Conservation (phyloP, 2,113 vertebrate species). For the Chamaea fasciata region DNA sequence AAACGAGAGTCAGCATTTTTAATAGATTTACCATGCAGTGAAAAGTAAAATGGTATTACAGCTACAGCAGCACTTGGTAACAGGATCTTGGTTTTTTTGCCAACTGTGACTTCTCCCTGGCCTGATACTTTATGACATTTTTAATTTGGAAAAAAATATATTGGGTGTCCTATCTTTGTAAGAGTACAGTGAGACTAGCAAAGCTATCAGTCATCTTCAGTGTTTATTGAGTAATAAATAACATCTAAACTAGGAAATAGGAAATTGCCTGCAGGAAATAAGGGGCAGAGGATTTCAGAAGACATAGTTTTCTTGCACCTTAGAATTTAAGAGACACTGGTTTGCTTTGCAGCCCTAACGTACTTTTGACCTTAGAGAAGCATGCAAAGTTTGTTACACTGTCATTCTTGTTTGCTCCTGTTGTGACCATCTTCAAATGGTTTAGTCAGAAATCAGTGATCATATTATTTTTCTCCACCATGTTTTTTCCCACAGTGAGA, state of each 20-base stretch:
- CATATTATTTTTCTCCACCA: not conserved
- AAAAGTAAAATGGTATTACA: not conserved
- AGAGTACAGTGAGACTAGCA: not conserved
- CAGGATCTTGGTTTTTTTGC: not conserved
- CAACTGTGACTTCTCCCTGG: not conserved
- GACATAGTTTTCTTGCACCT: not conserved
- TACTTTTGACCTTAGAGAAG: not conserved
- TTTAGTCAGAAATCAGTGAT: not conserved
- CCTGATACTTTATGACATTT: not conserved
- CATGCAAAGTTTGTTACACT: not conserved
- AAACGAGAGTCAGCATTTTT: not conserved
- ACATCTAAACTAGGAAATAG: not conserved
- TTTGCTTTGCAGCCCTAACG: not conserved
- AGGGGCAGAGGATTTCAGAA: not conserved
- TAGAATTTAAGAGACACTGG: not conserved
- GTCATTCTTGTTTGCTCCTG: not conserved
- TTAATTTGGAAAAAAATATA: not conserved
- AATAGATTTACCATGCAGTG: not conserved
- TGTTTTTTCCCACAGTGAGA: not conserved
- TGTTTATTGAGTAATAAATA: not conserved
- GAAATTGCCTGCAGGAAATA: not conserved
- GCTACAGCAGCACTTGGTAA: not conserved
- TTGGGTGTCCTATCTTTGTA: not conserved
- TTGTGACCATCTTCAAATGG: not conserved
- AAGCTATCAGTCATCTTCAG: not conserved